Conservation (phyloP, 1,140 invertebrate genomes). For the Sycobia sp. region DNA sequence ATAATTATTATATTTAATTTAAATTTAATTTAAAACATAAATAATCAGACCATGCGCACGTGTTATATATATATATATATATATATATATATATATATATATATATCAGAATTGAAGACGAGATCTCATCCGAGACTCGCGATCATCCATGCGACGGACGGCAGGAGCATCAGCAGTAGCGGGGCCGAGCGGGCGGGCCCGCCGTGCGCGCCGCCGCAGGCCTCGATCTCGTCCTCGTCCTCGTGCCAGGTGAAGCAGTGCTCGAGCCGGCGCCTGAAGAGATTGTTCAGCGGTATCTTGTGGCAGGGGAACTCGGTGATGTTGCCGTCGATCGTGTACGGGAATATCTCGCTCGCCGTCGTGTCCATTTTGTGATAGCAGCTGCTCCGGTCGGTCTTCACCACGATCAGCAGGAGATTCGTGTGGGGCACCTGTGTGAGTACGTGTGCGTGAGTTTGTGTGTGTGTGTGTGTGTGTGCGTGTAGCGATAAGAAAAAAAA, state of each 20-base stretch:
- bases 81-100: too few species aligned
- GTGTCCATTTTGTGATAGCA: slow-evolving; percentile 52
- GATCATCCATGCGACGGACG: slow-evolving; percentile 32
- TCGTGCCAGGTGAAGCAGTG: slow-evolving; percentile 78
- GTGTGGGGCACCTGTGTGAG: slow-evolving; percentile 76
- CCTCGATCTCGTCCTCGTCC: slow-evolving; percentile 63
- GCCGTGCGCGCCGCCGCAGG: slow-evolving; percentile 58
- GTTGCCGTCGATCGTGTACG: slow-evolving; percentile 51
- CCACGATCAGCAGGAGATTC: slow-evolving; percentile 81
- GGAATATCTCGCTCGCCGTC: slow-evolving; percentile 46
- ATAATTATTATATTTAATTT: too few species aligned
- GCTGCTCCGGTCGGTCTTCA: slow-evolving; percentile 62
- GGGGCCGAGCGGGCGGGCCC: too few species aligned
- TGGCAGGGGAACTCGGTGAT: slow-evolving; percentile 67
- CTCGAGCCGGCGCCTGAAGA: slow-evolving; percentile 69
- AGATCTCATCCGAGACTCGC: too few species aligned
- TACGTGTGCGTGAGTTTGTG: too few species aligned
- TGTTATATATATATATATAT: too few species aligned
- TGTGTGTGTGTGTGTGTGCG: too few species aligned
- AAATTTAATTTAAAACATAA: too few species aligned
- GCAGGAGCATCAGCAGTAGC: slow-evolving; percentile 38
- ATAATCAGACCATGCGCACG: too few species aligned
- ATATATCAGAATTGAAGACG: too few species aligned
- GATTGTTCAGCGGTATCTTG: slow-evolving; percentile 72
- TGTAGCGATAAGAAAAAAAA: too few species aligned